These are phyloP conservation scores for Halcyon leucocephala DNA, from an alignment of 2,797 vertebrate species.

Conservation along the genomic window DNA sequence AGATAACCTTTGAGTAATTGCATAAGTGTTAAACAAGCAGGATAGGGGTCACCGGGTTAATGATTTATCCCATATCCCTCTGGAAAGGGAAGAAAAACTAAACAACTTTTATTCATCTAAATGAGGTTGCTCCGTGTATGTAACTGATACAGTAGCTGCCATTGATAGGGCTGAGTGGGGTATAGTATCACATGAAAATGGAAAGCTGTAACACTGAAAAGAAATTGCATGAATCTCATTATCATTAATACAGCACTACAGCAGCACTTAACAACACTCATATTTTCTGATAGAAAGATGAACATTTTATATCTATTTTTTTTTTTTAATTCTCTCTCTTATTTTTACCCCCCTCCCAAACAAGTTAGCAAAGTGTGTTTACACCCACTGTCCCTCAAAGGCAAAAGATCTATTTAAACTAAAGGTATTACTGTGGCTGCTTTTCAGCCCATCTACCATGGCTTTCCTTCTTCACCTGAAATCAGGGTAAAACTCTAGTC, in stretches of 20 bases:
- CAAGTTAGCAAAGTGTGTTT: neutral
- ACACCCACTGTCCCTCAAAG: accelerated
- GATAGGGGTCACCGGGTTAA: neutral
- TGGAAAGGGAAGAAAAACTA: neutral
- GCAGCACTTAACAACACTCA: neutral
- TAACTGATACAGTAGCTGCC: neutral
- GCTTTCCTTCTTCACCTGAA: neutral
- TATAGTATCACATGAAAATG: neutral
- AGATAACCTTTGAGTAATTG: neutral
- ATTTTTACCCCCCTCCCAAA: neutral
- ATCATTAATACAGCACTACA: slow-evolving; percentile 5
- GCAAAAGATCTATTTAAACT: neutral
- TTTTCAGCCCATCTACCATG: neutral
- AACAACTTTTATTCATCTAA: neutral
- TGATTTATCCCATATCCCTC: neutral
- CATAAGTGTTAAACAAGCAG: neutral
- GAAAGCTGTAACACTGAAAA: slow-evolving; percentile 18
- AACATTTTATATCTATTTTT: neutral
- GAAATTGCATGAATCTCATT: slow-evolving; percentile 53
- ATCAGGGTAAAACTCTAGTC: neutral
- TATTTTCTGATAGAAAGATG: slow-evolving; percentile 13
- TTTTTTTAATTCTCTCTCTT: neutral
- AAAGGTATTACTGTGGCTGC: neutral
- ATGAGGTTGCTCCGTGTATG: neutral
- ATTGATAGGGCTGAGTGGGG: slow-evolving; percentile 14